Base-by-base conservation (phyloP, 2,113 vertebrate species). In the Entomyzon cyanotis region DNA sequence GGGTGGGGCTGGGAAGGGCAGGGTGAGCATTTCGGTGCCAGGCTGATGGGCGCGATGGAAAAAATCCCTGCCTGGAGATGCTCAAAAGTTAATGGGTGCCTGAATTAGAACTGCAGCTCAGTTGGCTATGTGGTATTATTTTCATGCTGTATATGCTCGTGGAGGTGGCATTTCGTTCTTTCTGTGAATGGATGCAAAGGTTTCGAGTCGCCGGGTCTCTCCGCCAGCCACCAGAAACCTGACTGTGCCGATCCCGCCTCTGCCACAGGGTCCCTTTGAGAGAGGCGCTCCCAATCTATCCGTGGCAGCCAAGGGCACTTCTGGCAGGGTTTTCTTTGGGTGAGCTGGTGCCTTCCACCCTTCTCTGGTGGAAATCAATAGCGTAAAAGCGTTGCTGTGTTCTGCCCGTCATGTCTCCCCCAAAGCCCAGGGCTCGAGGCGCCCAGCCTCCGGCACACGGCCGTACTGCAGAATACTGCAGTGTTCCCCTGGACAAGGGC, bases 1-100 rank as follows among this genome's bases (percentile, higher is more conserved):
- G 95, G 96, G 95, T 95, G 95, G 95, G 93, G 96, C 89, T 87
- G 91, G 63, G 23, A 62, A 42, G 89, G 93, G 89, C 94, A 37
- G 0, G 3, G 79, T 2, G 28, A 59, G 93, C 41, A 15, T 95
- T 58, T 39, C 14, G n/a, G 79, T 50, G 79, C 82, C 58, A 2
- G 9, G 69, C 52, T 41, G 46, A 13, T 35, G 92, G 90, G 77
- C 16, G 5, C 24, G 8, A 28, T 16, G 20, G 55, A 14, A 5
- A 28, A 39, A 60, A 88, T 46, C 53, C 62, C 35, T 52, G 44
- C 44, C 22, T 52, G 64, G 71, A 82, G 80, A 87, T 89, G 89
- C 46, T 91, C 31, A 3, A 1, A 89, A 91, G 87, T 95, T 95
- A 81, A 33, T 46, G 42, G 2, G 1, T 50, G 35, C 28, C 15